Evolutionary conservation across 2,113 vertebrate species (phyloP), one percentile per base, ranked within the genome.

Genomic region (Lichenostomus cassidix): DNA sequence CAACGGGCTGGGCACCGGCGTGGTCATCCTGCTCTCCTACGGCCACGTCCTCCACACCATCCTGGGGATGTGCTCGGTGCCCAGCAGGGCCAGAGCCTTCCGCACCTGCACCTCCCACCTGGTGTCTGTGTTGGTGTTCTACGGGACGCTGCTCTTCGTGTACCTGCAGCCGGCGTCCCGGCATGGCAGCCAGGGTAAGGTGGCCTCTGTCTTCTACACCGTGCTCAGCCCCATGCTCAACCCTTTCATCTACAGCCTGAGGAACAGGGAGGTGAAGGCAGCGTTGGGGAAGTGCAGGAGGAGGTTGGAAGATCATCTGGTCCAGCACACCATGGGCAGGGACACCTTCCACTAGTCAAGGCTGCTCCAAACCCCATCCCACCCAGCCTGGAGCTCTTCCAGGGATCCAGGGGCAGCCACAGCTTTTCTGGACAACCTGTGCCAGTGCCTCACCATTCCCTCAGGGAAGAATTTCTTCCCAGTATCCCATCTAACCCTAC

Each of bases 61-160:
- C 28, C 52, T 90, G 19, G 52, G 37, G 9, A 78, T 33, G 64
- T 4, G 1, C 17, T 92, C 53, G 1, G 33, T 15, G 3, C 44
- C 27, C 69, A 37, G 82, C 44, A 78, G 64, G 21, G 67, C 63
- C 63, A 94, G 95, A 50, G 94, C 81, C 29, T 91, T 95, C 89
- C 49, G 6, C 63, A 11, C 92, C 5, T 37, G 37, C 37, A 37
- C 37, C 37, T 37, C 37, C 37, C 37, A 37, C 37, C 37, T 37
- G 37, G 37, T 37, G 37, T 37, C 37, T 10, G 37, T 37, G 37
- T 37, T 10, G 37, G 37, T 37, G 37, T 37, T 37, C 37, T 37
- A 37, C 37, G 37, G 37, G 37, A 37, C 37, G 37, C 37, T 37
- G 37, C 37, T 37, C 37, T 37, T 37, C 37, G 37, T 37, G 37